Evolutionary conservation across 2,888 invertebrate genomes (phyloP).

Genomic region (Xestia xanthographa): DNA sequence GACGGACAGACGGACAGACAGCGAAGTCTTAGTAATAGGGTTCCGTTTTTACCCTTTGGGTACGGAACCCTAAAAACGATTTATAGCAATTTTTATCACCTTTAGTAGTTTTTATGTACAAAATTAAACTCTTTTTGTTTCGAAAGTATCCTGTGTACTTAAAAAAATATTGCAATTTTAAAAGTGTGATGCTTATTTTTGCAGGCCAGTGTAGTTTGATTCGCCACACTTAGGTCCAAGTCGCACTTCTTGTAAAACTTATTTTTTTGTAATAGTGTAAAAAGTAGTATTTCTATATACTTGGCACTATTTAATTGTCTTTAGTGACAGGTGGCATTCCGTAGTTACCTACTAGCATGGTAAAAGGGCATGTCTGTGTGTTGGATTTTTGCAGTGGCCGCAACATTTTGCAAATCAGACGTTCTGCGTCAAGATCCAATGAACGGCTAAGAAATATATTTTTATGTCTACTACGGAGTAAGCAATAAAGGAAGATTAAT

Average conservation of each 20-base stretch:
- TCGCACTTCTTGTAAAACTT: not conserved
- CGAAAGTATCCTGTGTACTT: too few relatives aligned
- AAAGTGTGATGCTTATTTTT: too few relatives aligned
- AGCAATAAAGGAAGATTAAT: conserved; percentile 79
- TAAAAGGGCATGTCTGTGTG: not conserved
- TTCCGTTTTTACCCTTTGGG: too few relatives aligned
- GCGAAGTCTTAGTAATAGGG: too few relatives aligned
- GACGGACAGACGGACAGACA: too few relatives aligned
- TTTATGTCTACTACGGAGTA: conserved; percentile 66
- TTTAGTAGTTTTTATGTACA: too few relatives aligned
- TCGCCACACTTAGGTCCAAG: not conserved
- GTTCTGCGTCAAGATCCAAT: not conserved
- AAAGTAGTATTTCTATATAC: not conserved
- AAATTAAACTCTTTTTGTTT: too few relatives aligned
- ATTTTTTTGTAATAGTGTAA: not conserved
- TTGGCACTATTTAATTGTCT: not conserved
- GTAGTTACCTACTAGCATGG: not conserved
- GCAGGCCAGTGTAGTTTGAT: too few relatives aligned
- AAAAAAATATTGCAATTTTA: too few relatives aligned
- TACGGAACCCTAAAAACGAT: too few relatives aligned
- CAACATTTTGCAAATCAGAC: not conserved
- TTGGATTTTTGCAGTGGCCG: not conserved
- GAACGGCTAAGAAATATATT: conserved; percentile 70
- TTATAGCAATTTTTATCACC: too few relatives aligned
- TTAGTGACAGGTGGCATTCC: not conserved